Evolutionary conservation across 2,797 vertebrate genomes (phyloP).

Genomic region (Brachyrhaphis roseni): DNA sequence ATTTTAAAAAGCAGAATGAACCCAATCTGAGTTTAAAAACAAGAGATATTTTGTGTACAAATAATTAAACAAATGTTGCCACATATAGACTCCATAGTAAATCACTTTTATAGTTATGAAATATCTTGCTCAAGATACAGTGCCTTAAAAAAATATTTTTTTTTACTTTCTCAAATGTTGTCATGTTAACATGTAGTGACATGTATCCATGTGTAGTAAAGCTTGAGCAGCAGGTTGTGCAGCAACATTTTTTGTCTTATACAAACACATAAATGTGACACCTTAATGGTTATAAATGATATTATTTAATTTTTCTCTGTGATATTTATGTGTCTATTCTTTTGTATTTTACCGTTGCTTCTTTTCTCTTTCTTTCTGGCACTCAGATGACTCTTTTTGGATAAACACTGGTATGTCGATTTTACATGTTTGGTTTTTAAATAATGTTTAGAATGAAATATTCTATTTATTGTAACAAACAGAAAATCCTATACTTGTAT

Average conservation of each 20-base stretch:
- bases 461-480: neutral
- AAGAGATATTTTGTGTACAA: neutral
- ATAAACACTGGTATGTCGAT: slow-evolving; percentile 78
- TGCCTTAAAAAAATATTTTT: neutral
- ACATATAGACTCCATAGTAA: neutral
- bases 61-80: neutral
- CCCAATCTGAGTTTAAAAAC: neutral
- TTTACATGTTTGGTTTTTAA: slow-evolving; percentile 25
- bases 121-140: neutral
- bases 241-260: neutral
- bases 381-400: slow-evolving; percentile 72
- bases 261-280: neutral
- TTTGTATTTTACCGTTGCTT: slow-evolving; percentile 27
- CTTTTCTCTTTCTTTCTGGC: slow-evolving; percentile 52
- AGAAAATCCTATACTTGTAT: neutral
- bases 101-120: neutral
- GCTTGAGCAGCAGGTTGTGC: neutral
- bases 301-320: neutral
- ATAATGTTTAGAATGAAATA: neutral
- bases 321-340: neutral
- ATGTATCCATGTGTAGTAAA: neutral
- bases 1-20: neutral
- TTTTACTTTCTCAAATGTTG: neutral
- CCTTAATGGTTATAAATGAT: neutral
- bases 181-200: neutral